These are phyloP conservation scores for Diorhabda sublineata DNA, from an alignment of 1,140 invertebrate species.

Conservation along the genomic window DNA sequence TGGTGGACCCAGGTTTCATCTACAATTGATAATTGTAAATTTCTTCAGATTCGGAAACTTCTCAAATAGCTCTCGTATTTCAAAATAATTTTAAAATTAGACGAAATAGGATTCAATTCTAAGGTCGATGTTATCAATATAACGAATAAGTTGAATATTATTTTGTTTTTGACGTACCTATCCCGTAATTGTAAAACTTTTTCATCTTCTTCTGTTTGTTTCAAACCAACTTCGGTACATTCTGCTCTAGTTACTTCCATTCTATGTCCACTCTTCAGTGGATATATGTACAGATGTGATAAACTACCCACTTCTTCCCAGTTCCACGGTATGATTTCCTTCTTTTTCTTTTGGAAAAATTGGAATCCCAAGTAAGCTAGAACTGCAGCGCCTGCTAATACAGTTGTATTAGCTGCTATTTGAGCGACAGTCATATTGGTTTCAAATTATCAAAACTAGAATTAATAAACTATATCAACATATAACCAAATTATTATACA, in stretches of 20 bases:
- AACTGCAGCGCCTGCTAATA: conserved; percentile 9
- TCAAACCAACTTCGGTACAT: conserved; percentile 37
- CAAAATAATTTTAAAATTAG: no score
- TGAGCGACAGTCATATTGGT: neutral
- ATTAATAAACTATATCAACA: no score
- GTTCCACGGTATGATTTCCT: conserved; percentile 25
- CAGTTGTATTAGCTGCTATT: conserved; percentile 6
- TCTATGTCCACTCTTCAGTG: conserved; percentile 43
- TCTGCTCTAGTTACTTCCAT: conserved; percentile 37
- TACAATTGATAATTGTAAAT: no score
- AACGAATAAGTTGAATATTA: no score
- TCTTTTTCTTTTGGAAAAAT: conserved; percentile 25
- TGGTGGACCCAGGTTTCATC: no score
- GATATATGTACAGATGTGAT: conserved; percentile 39
- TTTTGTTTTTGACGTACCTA: conserved; percentile 24
- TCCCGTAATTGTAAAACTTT: conserved; percentile 35
- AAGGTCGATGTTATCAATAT: no score
- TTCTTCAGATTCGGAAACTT: no score
- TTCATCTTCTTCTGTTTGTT: conserved; percentile 29
- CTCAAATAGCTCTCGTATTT: no score
- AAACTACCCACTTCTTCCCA: conserved; percentile 43
- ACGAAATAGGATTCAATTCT: no score
- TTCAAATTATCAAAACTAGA: no score
- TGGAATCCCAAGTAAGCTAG: conserved; percentile 20
- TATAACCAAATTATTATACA: no score